A percentile compares a stretch with the other conserved stretches of the same genome.
These are phyloP conservation scores for Linnaemya tessellans DNA, from an alignment of 2,888 invertebrate species.

Conservation along the genomic window DNA sequence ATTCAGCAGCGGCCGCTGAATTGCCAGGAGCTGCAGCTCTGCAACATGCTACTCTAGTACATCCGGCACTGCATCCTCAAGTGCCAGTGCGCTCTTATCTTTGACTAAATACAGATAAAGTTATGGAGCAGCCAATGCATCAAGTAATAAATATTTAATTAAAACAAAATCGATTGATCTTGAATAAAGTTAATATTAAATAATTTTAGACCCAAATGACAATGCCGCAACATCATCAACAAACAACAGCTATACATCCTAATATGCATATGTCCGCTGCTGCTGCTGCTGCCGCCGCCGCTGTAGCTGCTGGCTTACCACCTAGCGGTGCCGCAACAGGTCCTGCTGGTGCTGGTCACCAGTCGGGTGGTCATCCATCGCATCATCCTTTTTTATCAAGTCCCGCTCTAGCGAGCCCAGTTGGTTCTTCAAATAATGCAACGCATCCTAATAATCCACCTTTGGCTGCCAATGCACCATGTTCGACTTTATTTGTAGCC, in stretches of 20 bases:
- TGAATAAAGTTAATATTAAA: constrained; percentile 43
- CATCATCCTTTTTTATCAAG: constrained; percentile 97
- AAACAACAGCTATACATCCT: constrained; percentile 85
- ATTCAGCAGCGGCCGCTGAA: constrained; percentile 90
- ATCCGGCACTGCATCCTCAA: constrained; percentile 98
- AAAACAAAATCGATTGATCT: too few relatives aligned
- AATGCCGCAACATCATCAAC: constrained; percentile 84
- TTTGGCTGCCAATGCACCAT: constrained; percentile 90
- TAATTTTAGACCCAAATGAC: constrained; percentile 84
- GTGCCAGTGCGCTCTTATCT: constrained; percentile 98
- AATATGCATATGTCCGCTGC: constrained; percentile 86
- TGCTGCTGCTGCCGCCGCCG: constrained; percentile 76
- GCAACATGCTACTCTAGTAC: constrained; percentile 95
- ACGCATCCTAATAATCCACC: constrained; percentile 83
- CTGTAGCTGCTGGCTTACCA: constrained; percentile 75
- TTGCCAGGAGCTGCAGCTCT: constrained; percentile 91
- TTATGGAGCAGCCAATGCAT: constrained; percentile 84
- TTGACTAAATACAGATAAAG: constrained; percentile 93
- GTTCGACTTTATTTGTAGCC: constrained; percentile 99
- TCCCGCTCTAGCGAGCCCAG: constrained; percentile 95
- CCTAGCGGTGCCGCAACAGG: constrained; percentile 83
- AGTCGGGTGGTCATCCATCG: constrained; percentile 81
- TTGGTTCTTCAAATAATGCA: constrained; percentile 86
- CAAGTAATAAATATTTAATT: constrained; percentile 78
- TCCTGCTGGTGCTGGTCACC: constrained; percentile 73